Evolutionary conservation across 2,797 vertebrate species (phyloP).

Genomic region (Merluccius polli): DNA sequence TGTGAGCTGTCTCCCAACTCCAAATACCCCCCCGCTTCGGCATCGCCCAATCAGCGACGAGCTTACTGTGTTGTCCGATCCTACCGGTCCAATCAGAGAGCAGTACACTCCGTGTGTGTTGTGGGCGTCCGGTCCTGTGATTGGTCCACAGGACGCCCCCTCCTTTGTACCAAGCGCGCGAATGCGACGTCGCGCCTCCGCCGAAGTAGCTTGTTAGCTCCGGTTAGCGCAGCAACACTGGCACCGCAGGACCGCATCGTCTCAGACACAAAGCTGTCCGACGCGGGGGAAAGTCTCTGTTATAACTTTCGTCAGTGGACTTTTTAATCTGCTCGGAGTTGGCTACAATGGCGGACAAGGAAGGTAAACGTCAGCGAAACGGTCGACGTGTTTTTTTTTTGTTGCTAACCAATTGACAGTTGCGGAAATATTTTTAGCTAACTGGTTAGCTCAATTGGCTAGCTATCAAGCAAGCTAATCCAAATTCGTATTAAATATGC

Average conservation of each 20-base stretch:
- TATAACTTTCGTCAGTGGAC: background rate
- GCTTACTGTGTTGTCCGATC: background rate
- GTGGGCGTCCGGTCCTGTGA: constrained; percentile 15
- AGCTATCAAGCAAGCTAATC: constrained; percentile 17
- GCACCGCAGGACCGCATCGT: background rate
- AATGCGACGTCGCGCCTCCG: constrained; percentile 27
- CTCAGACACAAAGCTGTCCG: background rate
- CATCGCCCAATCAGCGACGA: constrained; percentile 33
- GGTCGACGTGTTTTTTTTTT: background rate
- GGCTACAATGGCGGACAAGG: constrained; percentile 64
- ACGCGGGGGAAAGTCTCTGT: background rate
- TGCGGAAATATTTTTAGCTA: constrained; percentile 9
- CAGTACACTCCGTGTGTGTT: constrained; percentile 7
- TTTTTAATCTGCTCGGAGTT: background rate
- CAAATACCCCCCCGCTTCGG: constrained; percentile 23
- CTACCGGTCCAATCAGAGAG: constrained; percentile 35
- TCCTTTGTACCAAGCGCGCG: constrained; percentile 48
- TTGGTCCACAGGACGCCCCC: constrained; percentile 27
- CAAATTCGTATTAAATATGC: background rate
- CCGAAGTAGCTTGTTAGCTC: constrained; percentile 12
- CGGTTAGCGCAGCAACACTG: constrained; percentile 27
- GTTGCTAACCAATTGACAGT: background rate
- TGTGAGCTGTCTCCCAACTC: background rate
- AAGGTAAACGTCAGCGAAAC: constrained; percentile 53
- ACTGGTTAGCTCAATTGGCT: constrained; percentile 21